A percentile compares a stretch with the other conserved stretches of the same genome.
These are phyloP conservation scores for Stomorhina lunata DNA, from an alignment of 2,888 invertebrate species.

Conservation along the genomic window DNA sequence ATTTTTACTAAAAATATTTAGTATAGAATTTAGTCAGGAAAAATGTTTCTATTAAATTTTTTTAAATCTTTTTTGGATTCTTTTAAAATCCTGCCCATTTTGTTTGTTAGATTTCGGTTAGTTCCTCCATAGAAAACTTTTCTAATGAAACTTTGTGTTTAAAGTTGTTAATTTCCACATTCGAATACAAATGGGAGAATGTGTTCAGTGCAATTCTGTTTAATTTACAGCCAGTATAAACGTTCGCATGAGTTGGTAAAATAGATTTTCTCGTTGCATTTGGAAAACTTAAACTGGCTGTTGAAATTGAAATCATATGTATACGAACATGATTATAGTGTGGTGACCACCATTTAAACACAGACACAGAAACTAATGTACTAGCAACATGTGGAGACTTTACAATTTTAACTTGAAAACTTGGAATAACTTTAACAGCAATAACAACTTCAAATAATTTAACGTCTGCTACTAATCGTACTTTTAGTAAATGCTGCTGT, in stretches of 20 bases:
- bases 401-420: conserved; percentile 30
- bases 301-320: conserved; percentile 60
- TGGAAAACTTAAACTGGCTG: conserved; percentile 25
- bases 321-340: conserved; percentile 59
- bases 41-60: too few species aligned
- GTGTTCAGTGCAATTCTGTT: too few species aligned
- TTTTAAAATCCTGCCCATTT: neutral
- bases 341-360: conserved; percentile 49
- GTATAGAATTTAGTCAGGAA: too few species aligned
- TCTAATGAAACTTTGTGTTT: conserved; percentile 52
- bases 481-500: neutral
- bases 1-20: too few species aligned
- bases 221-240: too few species aligned
- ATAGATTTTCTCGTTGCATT: conserved; percentile 42
- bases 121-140: conserved; percentile 34
- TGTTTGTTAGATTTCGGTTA: neutral
- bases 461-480: conserved; percentile 18
- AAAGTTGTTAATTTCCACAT: conserved; percentile 51
- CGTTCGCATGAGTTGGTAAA: conserved; percentile 9
- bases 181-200: neutral
- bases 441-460: conserved; percentile 7
- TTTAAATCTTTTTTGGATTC: neutral
- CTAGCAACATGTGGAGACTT: conserved; percentile 18
- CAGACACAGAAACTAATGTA: neutral
- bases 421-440: conserved; percentile 10